phyloP scores from a whole-genome alignment of 2,113 vertebrate species.

The Prolemur simus region DNA sequence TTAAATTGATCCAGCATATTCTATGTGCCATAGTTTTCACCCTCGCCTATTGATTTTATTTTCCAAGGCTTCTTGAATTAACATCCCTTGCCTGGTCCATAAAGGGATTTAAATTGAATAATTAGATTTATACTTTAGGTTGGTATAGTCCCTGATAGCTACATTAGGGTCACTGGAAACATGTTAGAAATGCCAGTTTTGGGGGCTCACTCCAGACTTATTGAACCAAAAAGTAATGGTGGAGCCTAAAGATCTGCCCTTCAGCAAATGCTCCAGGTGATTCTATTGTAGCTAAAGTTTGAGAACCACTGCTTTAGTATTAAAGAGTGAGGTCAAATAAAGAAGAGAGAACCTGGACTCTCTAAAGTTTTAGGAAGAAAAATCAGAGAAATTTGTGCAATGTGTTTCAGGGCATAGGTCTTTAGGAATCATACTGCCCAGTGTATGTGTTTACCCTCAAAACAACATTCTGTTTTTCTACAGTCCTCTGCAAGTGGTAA shows the following conservation, averaged over 20 bases:
- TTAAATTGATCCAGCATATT: background rate
- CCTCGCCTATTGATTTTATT: background rate
- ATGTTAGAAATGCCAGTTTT: background rate
- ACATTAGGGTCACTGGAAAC: background rate
- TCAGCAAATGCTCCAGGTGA: background rate
- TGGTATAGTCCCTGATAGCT: background rate
- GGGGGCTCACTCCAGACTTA: background rate
- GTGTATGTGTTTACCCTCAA: background rate
- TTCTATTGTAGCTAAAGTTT: background rate
- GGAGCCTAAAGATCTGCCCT: background rate
- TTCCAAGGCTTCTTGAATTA: background rate
- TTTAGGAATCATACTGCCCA: background rate
- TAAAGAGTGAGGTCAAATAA: background rate
- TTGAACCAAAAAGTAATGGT: background rate
- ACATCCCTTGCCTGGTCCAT: background rate
- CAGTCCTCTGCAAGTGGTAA: background rate
- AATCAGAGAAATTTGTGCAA: background rate
- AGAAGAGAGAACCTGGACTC: background rate
- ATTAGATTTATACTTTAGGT: background rate
- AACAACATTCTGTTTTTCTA: background rate
- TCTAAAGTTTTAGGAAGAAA: background rate
- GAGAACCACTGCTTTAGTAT: background rate
- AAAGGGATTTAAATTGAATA: background rate
- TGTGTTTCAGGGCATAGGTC: background rate
- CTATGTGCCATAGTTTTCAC: background rate